phyloP scores from a whole-genome alignment of 1,140 invertebrate genomes.

The Chymomyza costata region DNA sequence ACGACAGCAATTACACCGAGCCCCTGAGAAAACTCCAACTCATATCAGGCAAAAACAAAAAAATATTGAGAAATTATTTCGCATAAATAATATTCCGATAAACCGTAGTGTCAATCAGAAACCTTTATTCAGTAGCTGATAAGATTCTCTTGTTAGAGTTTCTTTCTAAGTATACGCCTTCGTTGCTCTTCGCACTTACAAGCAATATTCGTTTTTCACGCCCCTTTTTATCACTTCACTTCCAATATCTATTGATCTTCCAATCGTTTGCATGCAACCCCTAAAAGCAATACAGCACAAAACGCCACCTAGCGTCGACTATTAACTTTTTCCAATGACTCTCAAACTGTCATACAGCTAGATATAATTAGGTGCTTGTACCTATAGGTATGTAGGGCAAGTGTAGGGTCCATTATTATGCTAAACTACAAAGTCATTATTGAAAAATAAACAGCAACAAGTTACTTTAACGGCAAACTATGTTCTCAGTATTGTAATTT shows the following conservation, averaged over 20 bases:
- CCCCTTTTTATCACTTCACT: slow-evolving; percentile 1
- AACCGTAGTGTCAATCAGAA: too few relatives aligned
- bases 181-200: slow-evolving; percentile 4
- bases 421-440: slow-evolving; percentile 67
- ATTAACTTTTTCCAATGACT: slow-evolving; percentile 12
- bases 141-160: too few relatives aligned
- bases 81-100: too few relatives aligned
- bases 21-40: too few relatives aligned
- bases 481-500: slow-evolving; percentile 38
- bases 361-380: slow-evolving; percentile 35
- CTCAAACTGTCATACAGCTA: slow-evolving; percentile 31
- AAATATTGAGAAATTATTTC: too few relatives aligned
- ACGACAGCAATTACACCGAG: too few relatives aligned
- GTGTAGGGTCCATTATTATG: slow-evolving; percentile 39
- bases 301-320: slow-evolving; percentile 41
- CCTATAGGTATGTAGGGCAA: slow-evolving; percentile 34
- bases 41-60: too few relatives aligned
- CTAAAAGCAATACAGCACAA: slow-evolving; percentile 42
- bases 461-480: slow-evolving; percentile 7
- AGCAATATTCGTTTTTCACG: slow-evolving; percentile 24
- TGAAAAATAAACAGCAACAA: slow-evolving; percentile 53
- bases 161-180: slow-evolving; percentile 11
- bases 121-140: too few relatives aligned
- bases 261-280: slow-evolving; percentile 60
- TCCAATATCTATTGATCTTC: slow-evolving; percentile 61